Evolutionary conservation across 2,797 vertebrate species (phyloP), one percentile per base, ranked within the genome.

Genomic region (Lates japonicus): DNA sequence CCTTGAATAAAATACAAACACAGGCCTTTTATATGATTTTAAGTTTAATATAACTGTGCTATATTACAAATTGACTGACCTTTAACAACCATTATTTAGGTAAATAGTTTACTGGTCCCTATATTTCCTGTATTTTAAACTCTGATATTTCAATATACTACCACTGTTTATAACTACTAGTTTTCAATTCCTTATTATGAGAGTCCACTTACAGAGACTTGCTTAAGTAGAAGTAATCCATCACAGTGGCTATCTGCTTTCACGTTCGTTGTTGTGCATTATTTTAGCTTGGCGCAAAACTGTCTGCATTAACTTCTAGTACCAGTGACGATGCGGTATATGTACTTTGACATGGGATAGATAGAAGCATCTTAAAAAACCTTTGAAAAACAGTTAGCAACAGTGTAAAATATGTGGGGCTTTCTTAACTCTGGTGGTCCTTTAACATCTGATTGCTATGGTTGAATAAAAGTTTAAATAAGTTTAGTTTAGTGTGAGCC

Each of bases 201-300:
- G 25, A 41, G 33, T 64, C 51, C 54, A 16, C 70, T 48, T 78
- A 63, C 70, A 66, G 49, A 72, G 80, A 72, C 86, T 74, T 75
- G 70, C 61, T 54, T 44, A n/a, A 44, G 19, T 63, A n/a, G 42
- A 12, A 11, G 37, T 41, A 49, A 74, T 70, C 58, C 57, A 51
- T 76, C 64, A 7, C 25, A 31, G 54, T 39, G 7, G 58, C 7
- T 3, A 48, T 35, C 39, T 31, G 10, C 48, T 70, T 31, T 61
- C 33, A 62, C 51, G 17, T 37, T 31, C 46, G n/a, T 67, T 74
- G 42, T 25, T 54, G 51, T 42, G 35, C 31, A 74, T n/a, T n/a
- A n/a, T n/a, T n/a, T n/a, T n/a, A n/a, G n/a, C n/a, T n/a, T n/a
- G n/a, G 14, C 25, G 29, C 46, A 84, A 64, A 60, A 58, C 14